Percentiles rank a stretch among this genome's conserved stretches.
Evolutionary conservation across 2,113 vertebrate species (phyloP).

Genomic region (Trematomus loennbergii): DNA sequence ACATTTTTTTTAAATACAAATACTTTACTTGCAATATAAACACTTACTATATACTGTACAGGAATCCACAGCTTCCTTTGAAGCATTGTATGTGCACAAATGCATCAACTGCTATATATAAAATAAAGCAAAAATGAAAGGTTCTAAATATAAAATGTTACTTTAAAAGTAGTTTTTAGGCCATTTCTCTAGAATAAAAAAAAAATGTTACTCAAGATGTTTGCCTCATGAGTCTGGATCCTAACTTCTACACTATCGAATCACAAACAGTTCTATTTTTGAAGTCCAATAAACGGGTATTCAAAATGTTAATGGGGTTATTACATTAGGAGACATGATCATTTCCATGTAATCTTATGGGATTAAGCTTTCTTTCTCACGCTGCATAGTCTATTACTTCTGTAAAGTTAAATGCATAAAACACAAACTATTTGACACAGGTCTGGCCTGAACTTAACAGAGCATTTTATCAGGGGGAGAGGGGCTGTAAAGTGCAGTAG

Average conservation of each 20-base stretch:
- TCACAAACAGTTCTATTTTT: background rate
- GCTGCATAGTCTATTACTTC: background rate
- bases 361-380: background rate
- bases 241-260: background rate
- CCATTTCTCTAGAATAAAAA: too few species aligned
- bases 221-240: background rate
- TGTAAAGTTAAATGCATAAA: background rate
- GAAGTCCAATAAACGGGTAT: background rate
- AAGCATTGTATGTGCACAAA: background rate
- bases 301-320: background rate
- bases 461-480: background rate
- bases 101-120: background rate
- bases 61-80: too few species aligned
- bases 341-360: background rate
- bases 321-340: background rate
- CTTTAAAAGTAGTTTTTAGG: background rate
- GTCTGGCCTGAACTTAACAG: background rate
- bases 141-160: background rate
- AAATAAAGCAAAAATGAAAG: background rate
- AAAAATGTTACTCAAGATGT: background rate
- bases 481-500: constrained; percentile 27
- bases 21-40: too few species aligned
- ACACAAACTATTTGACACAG: background rate
- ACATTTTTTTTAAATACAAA: too few species aligned
- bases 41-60: too few species aligned